A percentile compares a stretch with the other conserved stretches of the same genome.
phyloP scores from a whole-genome alignment of 2,888 invertebrate genomes.

The Idaea aversata region DNA sequence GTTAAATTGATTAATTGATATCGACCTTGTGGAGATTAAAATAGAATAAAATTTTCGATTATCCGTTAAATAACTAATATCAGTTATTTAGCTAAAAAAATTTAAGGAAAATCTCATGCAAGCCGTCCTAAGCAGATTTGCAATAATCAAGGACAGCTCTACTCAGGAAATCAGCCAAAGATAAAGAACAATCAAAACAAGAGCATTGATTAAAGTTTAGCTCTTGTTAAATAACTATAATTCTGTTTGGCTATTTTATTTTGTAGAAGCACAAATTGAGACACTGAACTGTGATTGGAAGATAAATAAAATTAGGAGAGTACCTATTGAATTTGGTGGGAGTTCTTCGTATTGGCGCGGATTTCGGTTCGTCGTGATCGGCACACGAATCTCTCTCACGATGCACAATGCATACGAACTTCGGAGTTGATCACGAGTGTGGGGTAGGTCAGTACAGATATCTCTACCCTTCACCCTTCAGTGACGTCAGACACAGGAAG shows the following conservation, averaged over 20 bases:
- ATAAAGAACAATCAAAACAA: background rate
- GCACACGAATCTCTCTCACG: constrained; percentile 46
- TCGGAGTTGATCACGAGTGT: constrained; percentile 9
- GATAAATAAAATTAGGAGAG: constrained; percentile 54
- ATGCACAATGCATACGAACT: constrained; percentile 68
- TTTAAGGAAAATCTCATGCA: no score
- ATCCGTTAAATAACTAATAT: no score
- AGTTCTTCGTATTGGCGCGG: constrained; percentile 65
- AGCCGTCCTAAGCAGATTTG: no score
- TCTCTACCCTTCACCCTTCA: constrained; percentile 22
- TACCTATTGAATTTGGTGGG: constrained; percentile 58
- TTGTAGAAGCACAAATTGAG: no score
- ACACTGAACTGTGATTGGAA: background rate
- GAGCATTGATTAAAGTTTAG: no score
- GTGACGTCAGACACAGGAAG: constrained; percentile 13
- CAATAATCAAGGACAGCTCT: no score
- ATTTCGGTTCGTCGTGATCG: constrained; percentile 49
- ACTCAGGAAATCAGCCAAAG: background rate
- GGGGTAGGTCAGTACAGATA: background rate
- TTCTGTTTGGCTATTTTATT: no score
- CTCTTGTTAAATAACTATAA: no score
- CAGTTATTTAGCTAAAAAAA: no score
- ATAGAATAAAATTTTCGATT: no score
- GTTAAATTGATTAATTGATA: no score
- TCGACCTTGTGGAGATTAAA: no score